phyloP scores from a whole-genome alignment of 2,888 invertebrate species.

The Platycheirus albimanus region DNA sequence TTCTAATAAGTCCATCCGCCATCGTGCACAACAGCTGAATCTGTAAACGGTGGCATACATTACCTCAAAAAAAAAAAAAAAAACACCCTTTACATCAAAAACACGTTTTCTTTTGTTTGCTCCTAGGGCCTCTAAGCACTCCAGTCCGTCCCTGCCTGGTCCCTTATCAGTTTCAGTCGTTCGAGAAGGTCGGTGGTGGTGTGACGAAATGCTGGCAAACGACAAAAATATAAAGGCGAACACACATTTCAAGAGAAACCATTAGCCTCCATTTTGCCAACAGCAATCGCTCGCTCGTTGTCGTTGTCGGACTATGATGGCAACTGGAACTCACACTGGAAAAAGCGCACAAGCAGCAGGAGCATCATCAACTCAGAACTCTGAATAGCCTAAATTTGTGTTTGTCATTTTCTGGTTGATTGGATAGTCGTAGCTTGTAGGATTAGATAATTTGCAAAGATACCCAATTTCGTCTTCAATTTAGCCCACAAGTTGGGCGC shows the following conservation, averaged over 20 bases:
- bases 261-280: conserved; percentile 51
- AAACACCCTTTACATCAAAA: no score
- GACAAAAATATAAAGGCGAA: conserved; percentile 30
- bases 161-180: conserved; percentile 27
- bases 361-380: conserved; percentile 20
- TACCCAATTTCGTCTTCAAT: conserved; percentile 63
- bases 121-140: background rate
- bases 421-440: conserved; percentile 65
- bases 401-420: conserved; percentile 67
- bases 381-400: conserved; percentile 50
- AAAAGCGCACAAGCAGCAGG: conserved; percentile 39
- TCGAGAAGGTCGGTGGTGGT: background rate
- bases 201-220: conserved; percentile 30
- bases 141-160: background rate
- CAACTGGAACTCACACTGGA: no score
- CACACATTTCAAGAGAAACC: conserved; percentile 51
- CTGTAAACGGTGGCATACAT: no score
- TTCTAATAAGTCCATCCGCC: no score
- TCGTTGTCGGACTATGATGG: no score
- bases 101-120: no score
- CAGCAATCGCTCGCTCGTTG: conserved; percentile 9
- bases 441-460: conserved; percentile 69
- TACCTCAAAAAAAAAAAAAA: no score
- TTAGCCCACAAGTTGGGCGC: conserved; percentile 47
- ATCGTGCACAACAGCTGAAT: no score